Percentiles rank a stretch among this genome's conserved stretches.
Evolutionary conservation across 2,888 invertebrate species (phyloP).

Genomic region (Andricus quercusramuli): DNA sequence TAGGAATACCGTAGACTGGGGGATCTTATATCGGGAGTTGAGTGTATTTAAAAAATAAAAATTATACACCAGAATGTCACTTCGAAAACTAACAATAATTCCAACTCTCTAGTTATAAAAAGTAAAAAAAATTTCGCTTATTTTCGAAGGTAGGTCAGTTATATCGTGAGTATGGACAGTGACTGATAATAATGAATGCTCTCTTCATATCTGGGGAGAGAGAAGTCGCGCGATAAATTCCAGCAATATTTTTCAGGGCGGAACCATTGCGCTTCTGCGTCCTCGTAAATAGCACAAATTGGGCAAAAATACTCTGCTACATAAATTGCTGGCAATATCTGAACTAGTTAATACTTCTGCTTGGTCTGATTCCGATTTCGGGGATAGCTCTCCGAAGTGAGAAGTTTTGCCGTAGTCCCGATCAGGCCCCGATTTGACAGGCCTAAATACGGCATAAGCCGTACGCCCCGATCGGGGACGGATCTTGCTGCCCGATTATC

Average conservation of each 20-base stretch:
- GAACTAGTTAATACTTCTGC: slow-evolving; percentile 10
- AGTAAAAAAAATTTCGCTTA: neutral
- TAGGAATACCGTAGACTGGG: too few species aligned
- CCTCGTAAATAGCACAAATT: slow-evolving; percentile 70
- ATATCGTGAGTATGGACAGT: slow-evolving; percentile 53
- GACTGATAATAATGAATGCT: slow-evolving; percentile 61
- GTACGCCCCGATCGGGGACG: too few species aligned
- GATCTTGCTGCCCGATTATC: too few species aligned
- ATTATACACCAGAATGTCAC: too few species aligned
- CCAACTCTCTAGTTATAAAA: too few species aligned
- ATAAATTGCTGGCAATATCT: slow-evolving; percentile 35
- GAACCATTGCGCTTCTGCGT: slow-evolving; percentile 62
- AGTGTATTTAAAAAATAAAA: too few species aligned
- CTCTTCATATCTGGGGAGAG: slow-evolving; percentile 53
- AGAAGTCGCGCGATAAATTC: slow-evolving; percentile 65
- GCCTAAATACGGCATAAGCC: too few species aligned
- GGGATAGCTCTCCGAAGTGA: neutral
- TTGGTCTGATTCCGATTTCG: slow-evolving; percentile 29
- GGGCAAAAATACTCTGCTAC: slow-evolving; percentile 67
- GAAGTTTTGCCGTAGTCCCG: too few species aligned
- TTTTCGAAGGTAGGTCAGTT: slow-evolving; percentile 47
- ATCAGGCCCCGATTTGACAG: too few species aligned
- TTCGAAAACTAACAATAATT: too few species aligned
- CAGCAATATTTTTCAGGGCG: slow-evolving; percentile 66
- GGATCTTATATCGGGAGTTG: too few species aligned